Evolutionary conservation across 2,113 vertebrate species (phyloP).

Genomic region (Pipra filicauda): DNA sequence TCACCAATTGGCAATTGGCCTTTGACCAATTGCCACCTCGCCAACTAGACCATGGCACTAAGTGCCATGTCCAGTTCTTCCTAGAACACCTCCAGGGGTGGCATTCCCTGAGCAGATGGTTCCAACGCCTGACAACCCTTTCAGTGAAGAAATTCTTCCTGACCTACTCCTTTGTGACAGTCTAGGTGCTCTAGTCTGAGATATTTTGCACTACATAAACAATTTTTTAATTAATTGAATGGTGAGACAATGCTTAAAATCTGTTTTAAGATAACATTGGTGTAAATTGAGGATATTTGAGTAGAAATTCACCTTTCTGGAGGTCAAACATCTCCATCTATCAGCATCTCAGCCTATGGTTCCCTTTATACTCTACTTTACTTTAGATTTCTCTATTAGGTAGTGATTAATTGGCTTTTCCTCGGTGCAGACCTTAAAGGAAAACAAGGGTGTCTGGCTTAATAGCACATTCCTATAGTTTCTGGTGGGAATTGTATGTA

Average conservation of each 20-base stretch:
- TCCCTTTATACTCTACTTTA: background rate
- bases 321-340: background rate
- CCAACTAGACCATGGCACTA: accelerated
- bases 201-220: background rate
- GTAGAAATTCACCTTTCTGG: background rate
- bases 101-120: background rate
- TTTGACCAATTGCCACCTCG: accelerated
- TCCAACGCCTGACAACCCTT: background rate
- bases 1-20: background rate
- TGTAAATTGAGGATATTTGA: background rate
- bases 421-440: background rate
- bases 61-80: background rate
- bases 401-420: background rate
- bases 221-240: background rate
- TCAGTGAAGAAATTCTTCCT: background rate
- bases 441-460: background rate
- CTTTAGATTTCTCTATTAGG: background rate
- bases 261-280: background rate
- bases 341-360: background rate
- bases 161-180: background rate
- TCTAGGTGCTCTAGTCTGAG: background rate
- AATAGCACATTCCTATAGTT: background rate
- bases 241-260: background rate
- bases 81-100: background rate
- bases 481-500: background rate